Percentiles rank a stretch among this genome's conserved stretches.
phyloP scores from a whole-genome alignment of 2,888 invertebrate genomes.

The Choristoneura rosaceana region DNA sequence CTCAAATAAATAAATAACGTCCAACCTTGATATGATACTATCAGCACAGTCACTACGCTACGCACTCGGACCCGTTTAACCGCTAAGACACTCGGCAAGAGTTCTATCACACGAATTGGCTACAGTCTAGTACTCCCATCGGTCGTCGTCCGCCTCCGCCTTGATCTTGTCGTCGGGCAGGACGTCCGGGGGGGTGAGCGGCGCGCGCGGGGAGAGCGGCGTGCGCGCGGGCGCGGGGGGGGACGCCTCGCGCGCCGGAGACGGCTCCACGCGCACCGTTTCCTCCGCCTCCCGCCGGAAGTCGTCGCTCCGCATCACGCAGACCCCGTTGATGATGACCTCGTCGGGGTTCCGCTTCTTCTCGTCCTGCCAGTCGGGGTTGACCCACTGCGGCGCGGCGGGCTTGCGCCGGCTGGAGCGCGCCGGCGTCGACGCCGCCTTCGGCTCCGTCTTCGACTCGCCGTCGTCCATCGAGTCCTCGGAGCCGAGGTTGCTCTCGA shows the following conservation, averaged over 20 bases:
- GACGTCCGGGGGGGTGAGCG: conserved; percentile 61
- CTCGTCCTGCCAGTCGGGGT: conserved; percentile 95
- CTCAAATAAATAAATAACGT: conserved; percentile 60
- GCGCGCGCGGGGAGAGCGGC: conserved; percentile 55
- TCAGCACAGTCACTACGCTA: conserved; percentile 52
- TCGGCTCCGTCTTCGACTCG: conserved; percentile 86
- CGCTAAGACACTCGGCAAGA: conserved; percentile 49
- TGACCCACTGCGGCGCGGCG: conserved; percentile 98
- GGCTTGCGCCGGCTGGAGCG: conserved; percentile 93
- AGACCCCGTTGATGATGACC: conserved; percentile 97
- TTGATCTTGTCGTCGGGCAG: conserved; percentile 83
- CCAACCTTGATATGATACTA: conserved; percentile 48
- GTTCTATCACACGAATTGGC: conserved; percentile 36
- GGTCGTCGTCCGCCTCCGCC: conserved; percentile 86
- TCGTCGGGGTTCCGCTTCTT: conserved; percentile 87
- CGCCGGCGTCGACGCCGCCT: conserved; percentile 79
- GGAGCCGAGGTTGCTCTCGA: conserved; percentile 90
- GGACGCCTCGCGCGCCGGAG: conserved; percentile 86
- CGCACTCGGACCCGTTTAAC: conserved; percentile 57
- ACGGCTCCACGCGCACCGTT: conserved; percentile 91
- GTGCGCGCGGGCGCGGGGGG: conserved; percentile 57
- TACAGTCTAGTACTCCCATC: conserved; percentile 85
- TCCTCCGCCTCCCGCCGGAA: conserved; percentile 88
- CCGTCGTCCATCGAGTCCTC: conserved; percentile 86
- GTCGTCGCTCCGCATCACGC: conserved; percentile 95